Conservation (phyloP, 2,113 vertebrate genomes). For the Lepisosteus oculatus region DNA sequence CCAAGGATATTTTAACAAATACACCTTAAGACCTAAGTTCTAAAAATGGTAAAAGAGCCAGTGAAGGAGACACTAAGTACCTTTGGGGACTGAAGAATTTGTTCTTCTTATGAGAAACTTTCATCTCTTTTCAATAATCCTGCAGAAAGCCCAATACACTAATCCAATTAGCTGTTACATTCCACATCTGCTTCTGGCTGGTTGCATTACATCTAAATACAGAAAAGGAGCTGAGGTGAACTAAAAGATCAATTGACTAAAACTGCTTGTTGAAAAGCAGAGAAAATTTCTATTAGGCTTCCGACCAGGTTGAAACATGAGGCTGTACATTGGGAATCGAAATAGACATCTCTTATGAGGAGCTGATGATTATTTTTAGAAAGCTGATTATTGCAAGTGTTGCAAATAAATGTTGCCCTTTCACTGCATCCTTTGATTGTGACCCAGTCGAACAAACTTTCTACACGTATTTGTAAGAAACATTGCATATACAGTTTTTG, state of each 20-base stretch:
- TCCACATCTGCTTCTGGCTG: neutral
- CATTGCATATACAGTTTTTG: too few species aligned
- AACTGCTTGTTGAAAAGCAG: neutral
- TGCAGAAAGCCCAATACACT: neutral
- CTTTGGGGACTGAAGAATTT: neutral
- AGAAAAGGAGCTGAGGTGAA: neutral
- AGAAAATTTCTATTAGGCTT: neutral
- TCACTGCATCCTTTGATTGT: too few species aligned
- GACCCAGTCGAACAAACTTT: too few species aligned
- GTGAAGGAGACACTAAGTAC: neutral
- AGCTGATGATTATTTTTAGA: neutral
- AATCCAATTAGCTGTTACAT: neutral
- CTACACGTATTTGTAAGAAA: too few species aligned
- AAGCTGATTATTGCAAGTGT: too few species aligned
- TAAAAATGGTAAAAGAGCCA: neutral
- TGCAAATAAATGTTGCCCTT: too few species aligned
- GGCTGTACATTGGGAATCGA: neutral
- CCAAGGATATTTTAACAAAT: conserved; percentile 3
- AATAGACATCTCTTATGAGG: neutral
- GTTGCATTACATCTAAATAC: neutral
- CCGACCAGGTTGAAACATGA: neutral
- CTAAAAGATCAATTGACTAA: neutral
- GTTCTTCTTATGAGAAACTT: neutral
- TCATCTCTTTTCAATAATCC: neutral
- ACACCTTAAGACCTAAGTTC: neutral